A percentile compares a stretch with the other conserved stretches of the same genome.
phyloP scores from a whole-genome alignment of 2,113 vertebrate species.

The Cyprinodon variegatus region DNA sequence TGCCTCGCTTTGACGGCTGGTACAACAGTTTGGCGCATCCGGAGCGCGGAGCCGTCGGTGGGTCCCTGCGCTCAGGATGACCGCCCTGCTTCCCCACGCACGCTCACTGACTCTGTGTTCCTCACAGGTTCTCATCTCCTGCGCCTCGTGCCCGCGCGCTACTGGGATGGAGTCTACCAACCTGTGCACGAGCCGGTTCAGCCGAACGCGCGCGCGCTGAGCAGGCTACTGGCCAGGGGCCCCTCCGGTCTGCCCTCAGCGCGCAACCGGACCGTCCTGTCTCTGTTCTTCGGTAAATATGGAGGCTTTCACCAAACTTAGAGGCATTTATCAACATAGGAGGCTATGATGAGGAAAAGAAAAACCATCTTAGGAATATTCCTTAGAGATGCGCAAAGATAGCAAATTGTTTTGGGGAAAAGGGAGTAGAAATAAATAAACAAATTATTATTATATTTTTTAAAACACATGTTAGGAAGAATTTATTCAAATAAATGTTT shows the following conservation, averaged over 20 bases:
- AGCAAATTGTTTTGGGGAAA: too few species aligned
- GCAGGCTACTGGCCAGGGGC: slow-evolving; percentile 67
- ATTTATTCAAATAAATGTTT: too few species aligned
- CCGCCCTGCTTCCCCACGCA: not conserved
- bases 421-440: too few species aligned
- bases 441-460: too few species aligned
- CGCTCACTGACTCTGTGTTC: slow-evolving; percentile 1
- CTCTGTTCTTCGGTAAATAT: slow-evolving; percentile 90
- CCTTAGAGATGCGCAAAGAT: too few species aligned
- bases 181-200: slow-evolving; percentile 79
- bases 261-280: slow-evolving; percentile 87
- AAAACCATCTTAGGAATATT: too few species aligned
- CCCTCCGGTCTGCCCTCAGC: slow-evolving; percentile 78
- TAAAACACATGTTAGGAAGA: too few species aligned
- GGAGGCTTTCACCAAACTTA: not conserved
- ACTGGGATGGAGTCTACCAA: slow-evolving; percentile 87
- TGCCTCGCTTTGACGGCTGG: slow-evolving; percentile 94
- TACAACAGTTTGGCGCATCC: slow-evolving; percentile 93
- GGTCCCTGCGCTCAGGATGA: slow-evolving; percentile 19
- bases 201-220: slow-evolving; percentile 88
- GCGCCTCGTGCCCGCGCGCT: slow-evolving; percentile 85
- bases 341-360: too few species aligned
- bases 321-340: too few species aligned
- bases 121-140: slow-evolving; percentile 82
- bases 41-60: slow-evolving; percentile 83